Evolutionary conservation across 1,140 invertebrate genomes (phyloP).

Genomic region (Cyclina sinensis): DNA sequence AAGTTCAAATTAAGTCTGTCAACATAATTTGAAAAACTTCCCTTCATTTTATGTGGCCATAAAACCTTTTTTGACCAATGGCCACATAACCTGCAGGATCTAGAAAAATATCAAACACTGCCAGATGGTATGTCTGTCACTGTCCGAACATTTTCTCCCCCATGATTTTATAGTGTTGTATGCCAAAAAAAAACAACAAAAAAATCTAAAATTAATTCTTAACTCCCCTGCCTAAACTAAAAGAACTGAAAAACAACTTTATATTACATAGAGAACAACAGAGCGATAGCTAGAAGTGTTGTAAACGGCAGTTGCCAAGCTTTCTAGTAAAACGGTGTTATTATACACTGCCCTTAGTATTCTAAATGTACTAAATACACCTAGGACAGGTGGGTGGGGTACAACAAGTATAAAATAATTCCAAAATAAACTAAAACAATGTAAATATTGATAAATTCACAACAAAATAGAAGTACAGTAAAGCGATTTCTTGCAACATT

Average conservation of each 20-base stretch:
- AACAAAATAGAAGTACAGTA: background rate
- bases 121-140: no score
- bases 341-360: background rate
- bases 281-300: background rate
- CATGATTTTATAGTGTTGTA: no score
- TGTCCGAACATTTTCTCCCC: no score
- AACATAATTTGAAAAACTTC: no score
- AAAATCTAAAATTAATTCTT: background rate
- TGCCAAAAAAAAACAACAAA: no score
- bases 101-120: no score
- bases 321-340: slow-evolving; percentile 51
- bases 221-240: background rate
- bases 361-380: background rate
- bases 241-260: background rate
- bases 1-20: no score
- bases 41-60: no score
- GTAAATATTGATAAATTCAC: background rate
- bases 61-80: no score
- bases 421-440: background rate
- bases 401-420: background rate
- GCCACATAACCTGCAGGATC: no score
- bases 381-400: background rate
- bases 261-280: slow-evolving; percentile 38
- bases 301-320: slow-evolving; percentile 40
- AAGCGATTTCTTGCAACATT: background rate